These are phyloP conservation scores for Bolborhynchus lineola DNA, from an alignment of 2,113 vertebrate species.

Conservation along the genomic window DNA sequence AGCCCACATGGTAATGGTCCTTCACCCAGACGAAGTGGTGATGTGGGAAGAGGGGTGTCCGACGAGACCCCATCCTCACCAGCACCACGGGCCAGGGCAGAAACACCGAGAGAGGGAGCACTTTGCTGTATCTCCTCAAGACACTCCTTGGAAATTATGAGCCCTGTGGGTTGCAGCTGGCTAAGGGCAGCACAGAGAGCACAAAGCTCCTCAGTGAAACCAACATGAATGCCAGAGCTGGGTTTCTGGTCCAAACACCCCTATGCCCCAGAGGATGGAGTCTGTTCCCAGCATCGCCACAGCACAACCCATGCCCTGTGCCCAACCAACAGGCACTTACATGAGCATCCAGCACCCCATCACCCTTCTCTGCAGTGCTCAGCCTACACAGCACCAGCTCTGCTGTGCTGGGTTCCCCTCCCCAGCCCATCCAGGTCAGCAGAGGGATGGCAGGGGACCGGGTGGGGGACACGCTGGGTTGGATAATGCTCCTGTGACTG, in stretches of 20 bases:
- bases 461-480: background rate
- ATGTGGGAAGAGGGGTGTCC: background rate
- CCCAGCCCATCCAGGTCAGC: background rate
- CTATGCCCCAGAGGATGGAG: background rate
- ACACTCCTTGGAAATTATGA: background rate
- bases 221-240: background rate
- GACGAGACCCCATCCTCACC: rapidly evolving
- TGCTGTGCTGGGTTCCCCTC: background rate
- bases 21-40: background rate
- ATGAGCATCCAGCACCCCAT: background rate
- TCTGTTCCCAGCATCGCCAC: background rate
- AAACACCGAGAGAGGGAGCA: background rate
- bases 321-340: background rate
- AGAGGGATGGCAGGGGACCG: rapidly evolving
- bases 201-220: rapidly evolving
- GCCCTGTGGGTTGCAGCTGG: rapidly evolving
- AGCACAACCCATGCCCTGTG: background rate
- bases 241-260: background rate
- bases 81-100: background rate
- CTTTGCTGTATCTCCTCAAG: background rate
- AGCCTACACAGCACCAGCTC: background rate
- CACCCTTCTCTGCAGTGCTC: background rate
- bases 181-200: background rate
- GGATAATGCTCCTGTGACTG: background rate
- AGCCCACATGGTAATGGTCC: background rate